Percentiles rank a stretch among this genome's conserved stretches.
Conservation (phyloP, 2,797 vertebrate genomes). For the Onychomys torridus region DNA sequence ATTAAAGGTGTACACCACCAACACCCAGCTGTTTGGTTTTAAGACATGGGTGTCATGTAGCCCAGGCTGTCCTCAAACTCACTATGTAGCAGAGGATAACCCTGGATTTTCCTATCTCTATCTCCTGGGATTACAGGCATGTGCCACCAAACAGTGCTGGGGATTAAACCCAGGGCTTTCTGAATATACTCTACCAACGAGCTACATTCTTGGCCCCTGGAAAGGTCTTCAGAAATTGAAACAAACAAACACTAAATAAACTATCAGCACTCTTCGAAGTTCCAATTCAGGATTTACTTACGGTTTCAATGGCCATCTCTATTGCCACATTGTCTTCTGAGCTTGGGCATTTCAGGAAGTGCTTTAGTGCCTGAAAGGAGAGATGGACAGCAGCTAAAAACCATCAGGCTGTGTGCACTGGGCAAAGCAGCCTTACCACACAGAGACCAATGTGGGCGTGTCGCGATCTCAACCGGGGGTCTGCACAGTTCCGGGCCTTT, state of each 20-base stretch:
- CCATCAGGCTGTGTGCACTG: neutral
- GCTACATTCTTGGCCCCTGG: neutral
- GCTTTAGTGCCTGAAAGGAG: slow-evolving; percentile 94
- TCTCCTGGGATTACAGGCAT: neutral
- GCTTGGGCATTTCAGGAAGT: slow-evolving; percentile 95
- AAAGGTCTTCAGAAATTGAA: neutral
- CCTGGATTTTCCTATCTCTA: neutral
- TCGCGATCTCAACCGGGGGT: neutral
- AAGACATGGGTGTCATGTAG: neutral
- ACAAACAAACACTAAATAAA: neutral
- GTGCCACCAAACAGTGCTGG: neutral
- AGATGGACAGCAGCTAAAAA: slow-evolving; percentile 18
- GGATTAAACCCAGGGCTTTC: neutral
- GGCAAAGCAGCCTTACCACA: slow-evolving; percentile 10
- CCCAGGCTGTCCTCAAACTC: neutral
- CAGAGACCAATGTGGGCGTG: neutral
- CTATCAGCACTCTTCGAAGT: neutral
- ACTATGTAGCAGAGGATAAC: neutral
- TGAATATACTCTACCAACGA: neutral
- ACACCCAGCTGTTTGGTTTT: neutral
- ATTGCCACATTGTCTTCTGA: slow-evolving; percentile 95
- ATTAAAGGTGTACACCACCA: neutral
- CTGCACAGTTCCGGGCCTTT: neutral
- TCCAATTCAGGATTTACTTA: slow-evolving; percentile 86
- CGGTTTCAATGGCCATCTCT: slow-evolving; percentile 98